Base-by-base conservation (phyloP, 2,888 invertebrate species). In the Drosophila niveifrons region DNA sequence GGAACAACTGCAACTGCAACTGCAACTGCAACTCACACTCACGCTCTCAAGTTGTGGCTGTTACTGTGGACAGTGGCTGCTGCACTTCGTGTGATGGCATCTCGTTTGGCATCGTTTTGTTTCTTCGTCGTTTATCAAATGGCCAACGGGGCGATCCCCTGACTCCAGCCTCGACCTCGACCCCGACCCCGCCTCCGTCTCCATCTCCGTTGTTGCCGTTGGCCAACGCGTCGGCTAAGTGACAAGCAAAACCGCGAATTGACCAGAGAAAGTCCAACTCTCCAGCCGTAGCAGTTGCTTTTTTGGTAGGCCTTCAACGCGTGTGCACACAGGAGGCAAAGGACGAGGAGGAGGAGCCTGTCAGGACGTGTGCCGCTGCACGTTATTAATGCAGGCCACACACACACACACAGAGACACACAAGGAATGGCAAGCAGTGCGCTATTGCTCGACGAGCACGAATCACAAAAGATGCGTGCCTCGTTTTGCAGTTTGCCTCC, bases 211-310 rank as follows among this genome's bases (percentile, higher is more conserved):
- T 6, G 23, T 36, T 23, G 56, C 34, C 34, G 6, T 53, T 18
- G 75, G 74, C 68, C 78, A 73, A 70, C 73, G 69, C 81, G 89
- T 84, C 88, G 87, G 89, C 84, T 89, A 89, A 90, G 87, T 88
- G 91, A 91, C 91, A 91, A 82, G 87, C 89, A 84, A 90, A 90
- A 91, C 90, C 91, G 89, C 91, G 89, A 90, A 91, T 90, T 91
- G 90, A 91, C 91, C 90, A 90, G 86, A 88, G 90, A 90, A 82
- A 82, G 82, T 82, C 82, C 82, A 79, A 72, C 78, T 81, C 76
- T 76, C 29, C 66, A 48, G 47, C 56, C 47, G 53, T 74, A 53
- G 13, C 39, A 41, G 39, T 6, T 13, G 39, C 39, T 36, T 36
- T 36, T 36, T 36, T n/a, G 36, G n/a, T 11, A 13, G 13, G 15